Conservation (phyloP, 2,113 vertebrate genomes). For the Ceratotherium simum region DNA sequence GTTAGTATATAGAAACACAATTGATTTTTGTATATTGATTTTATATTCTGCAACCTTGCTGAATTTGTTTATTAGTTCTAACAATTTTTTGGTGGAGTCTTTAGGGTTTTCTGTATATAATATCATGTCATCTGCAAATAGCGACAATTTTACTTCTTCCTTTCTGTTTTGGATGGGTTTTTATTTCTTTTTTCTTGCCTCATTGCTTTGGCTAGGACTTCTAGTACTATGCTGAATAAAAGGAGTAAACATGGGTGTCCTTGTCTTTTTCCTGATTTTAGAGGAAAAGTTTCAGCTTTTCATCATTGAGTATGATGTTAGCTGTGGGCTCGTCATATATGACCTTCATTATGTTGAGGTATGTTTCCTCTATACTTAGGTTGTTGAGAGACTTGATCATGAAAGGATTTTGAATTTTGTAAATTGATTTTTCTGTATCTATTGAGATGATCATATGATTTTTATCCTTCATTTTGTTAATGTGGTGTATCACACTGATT, state of each 20-base stretch:
- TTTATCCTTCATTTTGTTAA: neutral
- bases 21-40: neutral
- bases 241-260: neutral
- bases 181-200: neutral
- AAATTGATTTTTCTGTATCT: neutral
- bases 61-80: neutral
- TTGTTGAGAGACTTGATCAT: neutral
- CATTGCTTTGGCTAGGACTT: neutral
- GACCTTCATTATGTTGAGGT: neutral
- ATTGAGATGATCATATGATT: neutral
- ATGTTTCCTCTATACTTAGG: neutral
- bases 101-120: neutral
- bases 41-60: neutral
- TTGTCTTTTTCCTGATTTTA: neutral
- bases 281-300: neutral
- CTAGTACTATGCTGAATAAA: neutral
- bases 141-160: neutral
- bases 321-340: neutral
- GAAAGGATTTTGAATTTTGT: neutral
- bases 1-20: neutral
- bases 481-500: neutral
- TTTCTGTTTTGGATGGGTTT: neutral
- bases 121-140: neutral
- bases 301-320: neutral
- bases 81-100: neutral